Evolutionary conservation across 2,797 vertebrate genomes (phyloP).

Genomic region (Leptoclinus maculatus): DNA sequence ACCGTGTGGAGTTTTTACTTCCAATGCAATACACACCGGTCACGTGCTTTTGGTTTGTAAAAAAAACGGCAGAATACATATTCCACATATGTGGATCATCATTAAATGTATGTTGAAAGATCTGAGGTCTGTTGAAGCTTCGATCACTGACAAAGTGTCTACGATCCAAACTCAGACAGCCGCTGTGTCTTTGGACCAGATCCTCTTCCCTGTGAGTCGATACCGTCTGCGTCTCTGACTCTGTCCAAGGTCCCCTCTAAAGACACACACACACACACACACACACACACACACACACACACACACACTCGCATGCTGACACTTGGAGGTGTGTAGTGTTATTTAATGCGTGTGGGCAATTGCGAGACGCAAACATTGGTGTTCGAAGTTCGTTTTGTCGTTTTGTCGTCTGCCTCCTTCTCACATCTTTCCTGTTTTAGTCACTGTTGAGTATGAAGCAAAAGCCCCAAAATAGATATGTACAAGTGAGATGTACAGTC

Average conservation of each 20-base stretch:
- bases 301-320: not conserved
- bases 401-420: not conserved
- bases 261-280: conserved; percentile 3
- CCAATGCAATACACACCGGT: not conserved
- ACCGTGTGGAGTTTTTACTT: conserved; percentile 8
- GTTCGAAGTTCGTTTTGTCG: conserved; percentile 3
- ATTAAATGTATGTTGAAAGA: not conserved
- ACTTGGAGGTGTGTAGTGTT: conserved; percentile 15
- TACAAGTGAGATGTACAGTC: not conserved
- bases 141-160: conserved; percentile 31
- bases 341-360: conserved; percentile 21
- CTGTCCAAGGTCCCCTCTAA: conserved; percentile 43
- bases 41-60: not conserved
- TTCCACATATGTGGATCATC: not conserved
- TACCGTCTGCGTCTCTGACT: conserved; percentile 43
- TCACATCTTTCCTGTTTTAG: not conserved
- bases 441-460: not conserved
- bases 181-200: conserved; percentile 38
- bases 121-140: conserved; percentile 11
- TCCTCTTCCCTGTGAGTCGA: conserved; percentile 50
- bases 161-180: conserved; percentile 19
- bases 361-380: not conserved
- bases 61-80: not conserved
- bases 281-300: conserved; percentile 1
- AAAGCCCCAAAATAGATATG: not conserved